Base-by-base conservation (phyloP, 2,113 vertebrate species). In the Ophthalmotilapia sp. region DNA sequence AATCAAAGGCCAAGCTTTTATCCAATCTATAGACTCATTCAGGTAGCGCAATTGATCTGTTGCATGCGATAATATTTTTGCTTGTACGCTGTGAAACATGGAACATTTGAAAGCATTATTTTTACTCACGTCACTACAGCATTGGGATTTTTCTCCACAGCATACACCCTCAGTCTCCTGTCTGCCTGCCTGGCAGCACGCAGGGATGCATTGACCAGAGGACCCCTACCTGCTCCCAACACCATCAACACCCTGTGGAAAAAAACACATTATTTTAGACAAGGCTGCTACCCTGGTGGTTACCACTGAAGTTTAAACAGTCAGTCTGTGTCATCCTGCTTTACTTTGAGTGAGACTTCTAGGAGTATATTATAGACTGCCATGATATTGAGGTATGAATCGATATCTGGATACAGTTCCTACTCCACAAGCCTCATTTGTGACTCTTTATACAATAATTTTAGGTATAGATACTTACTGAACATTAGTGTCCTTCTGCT, bases 131-230 rank as follows among this genome's bases (percentile, higher is more conserved):
- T 99, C 82, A 99, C 94, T 4, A 99, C 97, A 45, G 98, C 97
- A 38, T 98, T 99, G 87, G 97, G 97, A 82, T 99, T 99, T 88
- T 99, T 99, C 95, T 99, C 98, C 56, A 99, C 97, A 0, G 98
- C 98, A 1, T 97, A 99, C 26, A 99, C 94, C 38, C 94, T 96
- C 89, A 99, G 94, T 90, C 96, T 97, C 81, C 98, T 94, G 83
- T 97, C 94, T 1, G 98, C 98, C 90, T 98, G 97, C 33, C 96
- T 96, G 65, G 98, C 97, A 19, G 98, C 98, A 38, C 97, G 95
- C 51, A 99, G 95, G 0, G 98, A 97, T 0, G 98, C 97, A 2
- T 98, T 98, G 23, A 99, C 98, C 85, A 99, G 93, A 3, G 98
- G 98, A 5, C 98, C 98, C 21, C 98, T 92, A 2, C 98, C 98